A percentile compares a stretch with the other conserved stretches of the same genome.
phyloP scores from a whole-genome alignment of 2,888 invertebrate species.

The Zygaena filipendulae region DNA sequence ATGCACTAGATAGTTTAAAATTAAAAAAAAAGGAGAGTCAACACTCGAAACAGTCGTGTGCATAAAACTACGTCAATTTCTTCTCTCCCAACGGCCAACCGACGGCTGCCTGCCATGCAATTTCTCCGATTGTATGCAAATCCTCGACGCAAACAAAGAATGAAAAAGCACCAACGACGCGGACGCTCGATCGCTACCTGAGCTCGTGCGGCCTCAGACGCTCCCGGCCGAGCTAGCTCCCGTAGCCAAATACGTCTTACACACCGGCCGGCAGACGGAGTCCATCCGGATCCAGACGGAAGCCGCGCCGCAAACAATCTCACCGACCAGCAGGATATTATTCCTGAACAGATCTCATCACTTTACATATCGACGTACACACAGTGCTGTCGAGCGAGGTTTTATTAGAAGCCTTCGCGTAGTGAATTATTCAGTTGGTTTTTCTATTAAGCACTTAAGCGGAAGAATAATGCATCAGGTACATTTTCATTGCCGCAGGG shows the following conservation, averaged over 20 bases:
- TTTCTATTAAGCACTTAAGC: conserved; percentile 54
- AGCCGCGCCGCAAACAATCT: conserved; percentile 39
- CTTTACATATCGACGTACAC: conserved; percentile 48
- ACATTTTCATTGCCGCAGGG: conserved; percentile 40
- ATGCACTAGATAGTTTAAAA: too few species aligned
- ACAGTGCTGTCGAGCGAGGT: conserved; percentile 48
- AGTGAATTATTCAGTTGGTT: conserved; percentile 54
- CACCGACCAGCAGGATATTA: conserved; percentile 46
- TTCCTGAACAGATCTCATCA: conserved; percentile 51
- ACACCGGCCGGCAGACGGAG: conserved; percentile 11
- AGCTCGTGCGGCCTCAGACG: conserved; percentile 25
- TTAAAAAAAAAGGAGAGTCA: conserved; percentile 23
- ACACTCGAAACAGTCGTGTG: conserved; percentile 34
- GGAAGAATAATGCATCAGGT: conserved; percentile 52
- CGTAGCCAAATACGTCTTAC: conserved; percentile 3
- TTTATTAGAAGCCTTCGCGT: conserved; percentile 49
- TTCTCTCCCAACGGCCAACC: too few species aligned
- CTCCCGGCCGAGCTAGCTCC: conserved; percentile 18
- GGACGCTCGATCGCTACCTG: conserved; percentile 41
- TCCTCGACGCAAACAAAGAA: conserved; percentile 59
- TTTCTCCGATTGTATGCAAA: conserved; percentile 66
- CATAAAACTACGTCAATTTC: conserved; percentile 45
- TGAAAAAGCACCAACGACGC: conserved; percentile 49
- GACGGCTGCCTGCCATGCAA: conserved; percentile 47
- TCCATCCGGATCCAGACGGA: conserved; percentile 34